Base-by-base conservation (phyloP, 2,797 vertebrate genomes). In the Heterohyrax brucei region DNA sequence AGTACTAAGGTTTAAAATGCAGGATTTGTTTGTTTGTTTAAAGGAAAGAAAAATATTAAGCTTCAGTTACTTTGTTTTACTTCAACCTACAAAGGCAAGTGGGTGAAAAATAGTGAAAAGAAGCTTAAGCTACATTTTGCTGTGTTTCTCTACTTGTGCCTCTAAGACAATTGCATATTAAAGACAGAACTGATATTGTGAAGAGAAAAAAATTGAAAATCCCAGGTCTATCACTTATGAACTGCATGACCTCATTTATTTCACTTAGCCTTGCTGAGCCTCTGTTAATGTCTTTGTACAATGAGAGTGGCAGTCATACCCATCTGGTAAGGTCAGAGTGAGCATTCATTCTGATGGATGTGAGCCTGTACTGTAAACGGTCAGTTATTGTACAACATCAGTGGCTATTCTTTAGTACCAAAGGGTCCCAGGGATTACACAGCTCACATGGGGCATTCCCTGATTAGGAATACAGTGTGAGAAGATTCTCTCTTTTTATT, bases 11-110 rank as follows among this genome's bases (percentile, higher is more conserved):
- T 92, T 95, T 89, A 83, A 93, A 87, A 39, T 30, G 56, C 5
- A 68, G 7, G 3, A 53, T 53, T 53, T 53, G 18, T 61, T 7
- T 70, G 79, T 93, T 75, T 50, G 33, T 50, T 14, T 48, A 50
- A 39, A 18, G 22, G 75, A 68, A 91, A 16, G 4, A 50, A 30
- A 92, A 90, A 30, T 28, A 62, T 26, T 56, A 81, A 30, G 26
- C 66, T 92, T 84, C 8, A 72, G 79, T 88, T n/a, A 82, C n/a
- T 87, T 33, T 76, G 33, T 48, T 87, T 89, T 84, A 81, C 28
- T 83, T 62, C 21, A 81, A 70, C 19, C n/a, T 73, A 77, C 7
- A 75, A 88, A 93, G 59, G 21, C 56, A 82, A 70, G 33, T 87
- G 68, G 50, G 48, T 33, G 61, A 68, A 48, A 75, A 39, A 50